Evolutionary conservation across 2,113 vertebrate genomes (phyloP).

Genomic region (Arenaria interpres): DNA sequence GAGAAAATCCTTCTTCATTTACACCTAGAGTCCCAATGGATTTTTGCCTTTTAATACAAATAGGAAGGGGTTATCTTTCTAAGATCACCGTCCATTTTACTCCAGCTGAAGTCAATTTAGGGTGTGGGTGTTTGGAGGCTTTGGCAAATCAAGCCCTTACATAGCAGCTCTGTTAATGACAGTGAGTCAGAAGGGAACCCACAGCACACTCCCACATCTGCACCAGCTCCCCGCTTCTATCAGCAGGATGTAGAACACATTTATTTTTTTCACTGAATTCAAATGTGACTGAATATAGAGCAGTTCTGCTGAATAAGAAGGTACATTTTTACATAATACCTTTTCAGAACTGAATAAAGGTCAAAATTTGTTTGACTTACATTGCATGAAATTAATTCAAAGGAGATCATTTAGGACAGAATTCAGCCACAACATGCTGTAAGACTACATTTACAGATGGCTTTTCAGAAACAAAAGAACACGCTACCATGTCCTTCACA

Average conservation of each 20-base stretch:
- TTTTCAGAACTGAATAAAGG: conserved; percentile 28
- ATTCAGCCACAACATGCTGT: neutral
- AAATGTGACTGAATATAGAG: conserved; percentile 21
- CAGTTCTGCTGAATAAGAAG: conserved; percentile 28
- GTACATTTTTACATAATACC: conserved; percentile 14
- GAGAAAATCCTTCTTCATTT: neutral
- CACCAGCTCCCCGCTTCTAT: neutral
- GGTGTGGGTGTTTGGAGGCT: neutral
- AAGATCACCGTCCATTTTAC: neutral
- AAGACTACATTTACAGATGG: neutral
- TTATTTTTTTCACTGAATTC: conserved; percentile 38
- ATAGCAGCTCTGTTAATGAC: neutral
- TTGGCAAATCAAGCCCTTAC: conserved; percentile 14
- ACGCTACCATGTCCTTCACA: neutral
- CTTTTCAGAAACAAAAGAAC: conserved; percentile 5
- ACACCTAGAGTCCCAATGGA: neutral
- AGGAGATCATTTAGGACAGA: conserved; percentile 1
- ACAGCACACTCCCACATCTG: neutral
- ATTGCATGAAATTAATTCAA: conserved; percentile 29
- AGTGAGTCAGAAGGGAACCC: conserved; percentile 20
- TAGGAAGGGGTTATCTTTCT: neutral
- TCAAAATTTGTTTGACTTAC: conserved; percentile 53
- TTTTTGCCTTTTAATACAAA: neutral
- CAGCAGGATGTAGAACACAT: conserved; percentile 13
- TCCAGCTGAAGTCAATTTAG: neutral